Percentiles rank a stretch among this genome's conserved stretches.
Conservation (phyloP, 2,113 vertebrate species). For the Chaetorhynchus papuensis region DNA sequence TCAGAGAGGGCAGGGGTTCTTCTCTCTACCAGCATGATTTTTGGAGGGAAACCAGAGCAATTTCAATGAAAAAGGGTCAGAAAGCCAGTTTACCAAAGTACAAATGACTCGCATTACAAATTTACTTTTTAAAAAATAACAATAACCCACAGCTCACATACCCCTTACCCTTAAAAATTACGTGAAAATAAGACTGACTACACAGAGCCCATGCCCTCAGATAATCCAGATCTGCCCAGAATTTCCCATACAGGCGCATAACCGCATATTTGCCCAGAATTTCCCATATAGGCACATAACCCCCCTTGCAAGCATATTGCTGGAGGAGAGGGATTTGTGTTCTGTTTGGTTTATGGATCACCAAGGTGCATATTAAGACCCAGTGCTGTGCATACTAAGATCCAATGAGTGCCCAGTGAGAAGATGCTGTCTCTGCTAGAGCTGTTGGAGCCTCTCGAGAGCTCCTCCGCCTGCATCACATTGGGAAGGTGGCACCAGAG, state of each 20-base stretch:
- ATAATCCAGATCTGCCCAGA: not conserved
- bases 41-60: not conserved
- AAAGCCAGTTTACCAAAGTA: not conserved
- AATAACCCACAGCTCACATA: not conserved
- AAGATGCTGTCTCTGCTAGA: not conserved
- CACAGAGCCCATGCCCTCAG: not conserved
- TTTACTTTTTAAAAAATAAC: not conserved
- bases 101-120: not conserved
- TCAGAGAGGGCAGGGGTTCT: not conserved
- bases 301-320: not conserved
- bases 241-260: not conserved
- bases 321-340: not conserved
- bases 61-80: not conserved
- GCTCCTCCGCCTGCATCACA: not conserved
- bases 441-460: not conserved
- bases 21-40: not conserved
- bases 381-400: not conserved
- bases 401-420: not conserved
- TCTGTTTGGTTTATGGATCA: not conserved
- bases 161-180: not conserved
- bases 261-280: not conserved
- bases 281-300: not conserved
- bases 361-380: not conserved
- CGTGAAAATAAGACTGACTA: not conserved
- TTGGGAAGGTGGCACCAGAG: not conserved